These are phyloP conservation scores for Echinops telfairi DNA, from an alignment of 2,113 vertebrate species.

Conservation along the genomic window DNA sequence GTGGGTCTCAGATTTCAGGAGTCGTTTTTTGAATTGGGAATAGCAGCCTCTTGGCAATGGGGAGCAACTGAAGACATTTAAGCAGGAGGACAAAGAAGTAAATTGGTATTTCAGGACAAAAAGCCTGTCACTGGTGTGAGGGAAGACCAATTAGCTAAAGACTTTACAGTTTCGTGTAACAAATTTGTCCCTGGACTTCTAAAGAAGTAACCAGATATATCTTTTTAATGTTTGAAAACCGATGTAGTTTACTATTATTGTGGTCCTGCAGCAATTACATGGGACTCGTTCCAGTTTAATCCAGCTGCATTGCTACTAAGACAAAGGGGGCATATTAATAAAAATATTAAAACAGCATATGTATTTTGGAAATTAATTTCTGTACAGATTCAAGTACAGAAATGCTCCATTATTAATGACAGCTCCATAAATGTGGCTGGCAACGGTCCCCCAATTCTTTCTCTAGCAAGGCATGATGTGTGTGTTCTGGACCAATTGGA, in stretches of 20 bases:
- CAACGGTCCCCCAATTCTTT: background rate
- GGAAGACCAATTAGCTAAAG: background rate
- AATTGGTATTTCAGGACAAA: background rate
- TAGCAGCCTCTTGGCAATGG: background rate
- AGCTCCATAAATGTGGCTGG: background rate
- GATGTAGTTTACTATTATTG: background rate
- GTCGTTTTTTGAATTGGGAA: background rate
- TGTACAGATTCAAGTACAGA: background rate
- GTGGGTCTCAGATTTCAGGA: background rate
- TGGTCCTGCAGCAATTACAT: background rate
- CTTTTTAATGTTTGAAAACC: slow-evolving; percentile 14
- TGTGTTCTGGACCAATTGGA: background rate
- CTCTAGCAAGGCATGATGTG: background rate
- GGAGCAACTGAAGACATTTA: background rate
- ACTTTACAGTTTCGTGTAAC: slow-evolving; percentile 18
- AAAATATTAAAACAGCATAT: background rate
- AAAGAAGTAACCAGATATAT: no score
- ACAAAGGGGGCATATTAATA: background rate
- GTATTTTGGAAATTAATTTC: slow-evolving; percentile 1
- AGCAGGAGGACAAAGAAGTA: slow-evolving; percentile 5
- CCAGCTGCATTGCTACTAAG: background rate
- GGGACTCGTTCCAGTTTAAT: background rate
- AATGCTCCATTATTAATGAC: background rate
- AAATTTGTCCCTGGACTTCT: background rate
- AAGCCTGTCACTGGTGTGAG: background rate